A percentile compares a stretch with the other conserved stretches of the same genome.
phyloP scores from a whole-genome alignment of 1,140 invertebrate species.

The Listronotus bonariensis region DNA sequence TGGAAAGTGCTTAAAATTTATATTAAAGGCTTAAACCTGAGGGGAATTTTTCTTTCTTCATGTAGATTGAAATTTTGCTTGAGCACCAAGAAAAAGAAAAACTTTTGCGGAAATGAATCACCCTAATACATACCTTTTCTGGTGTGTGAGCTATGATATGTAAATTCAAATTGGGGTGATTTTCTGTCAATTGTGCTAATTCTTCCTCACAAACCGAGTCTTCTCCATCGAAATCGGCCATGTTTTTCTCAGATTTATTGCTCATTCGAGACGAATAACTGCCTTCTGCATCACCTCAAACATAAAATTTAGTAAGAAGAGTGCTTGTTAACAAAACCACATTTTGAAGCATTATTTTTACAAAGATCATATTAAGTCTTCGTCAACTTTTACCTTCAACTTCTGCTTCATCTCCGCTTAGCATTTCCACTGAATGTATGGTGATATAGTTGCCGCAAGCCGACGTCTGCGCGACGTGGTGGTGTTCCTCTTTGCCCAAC shows the following conservation, averaged over 20 bases:
- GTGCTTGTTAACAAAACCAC: too few species aligned
- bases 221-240: slow-evolving; percentile 93
- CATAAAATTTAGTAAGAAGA: background rate
- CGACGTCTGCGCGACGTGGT: slow-evolving; percentile 21
- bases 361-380: too few species aligned
- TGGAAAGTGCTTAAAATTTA: too few species aligned
- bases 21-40: too few species aligned
- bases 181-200: slow-evolving; percentile 74
- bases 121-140: slow-evolving; percentile 45
- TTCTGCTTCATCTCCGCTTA: slow-evolving; percentile 72
- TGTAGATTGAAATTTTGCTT: too few species aligned
- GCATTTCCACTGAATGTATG: slow-evolving; percentile 60
- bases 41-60: too few species aligned
- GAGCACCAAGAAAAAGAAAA: too few species aligned
- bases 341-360: too few species aligned
- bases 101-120: too few species aligned
- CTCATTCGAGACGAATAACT: slow-evolving; percentile 87
- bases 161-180: slow-evolving; percentile 54
- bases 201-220: slow-evolving; percentile 88
- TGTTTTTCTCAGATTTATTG: slow-evolving; percentile 92
- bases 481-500: slow-evolving; percentile 50
- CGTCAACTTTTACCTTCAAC: slow-evolving; percentile 42
- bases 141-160: slow-evolving; percentile 56
- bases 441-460: slow-evolving; percentile 47
- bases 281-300: slow-evolving; percentile 58